Percentiles rank a stretch among this genome's conserved stretches.
phyloP scores from a whole-genome alignment of 2,113 vertebrate genomes.

The Lathamus discolor region DNA sequence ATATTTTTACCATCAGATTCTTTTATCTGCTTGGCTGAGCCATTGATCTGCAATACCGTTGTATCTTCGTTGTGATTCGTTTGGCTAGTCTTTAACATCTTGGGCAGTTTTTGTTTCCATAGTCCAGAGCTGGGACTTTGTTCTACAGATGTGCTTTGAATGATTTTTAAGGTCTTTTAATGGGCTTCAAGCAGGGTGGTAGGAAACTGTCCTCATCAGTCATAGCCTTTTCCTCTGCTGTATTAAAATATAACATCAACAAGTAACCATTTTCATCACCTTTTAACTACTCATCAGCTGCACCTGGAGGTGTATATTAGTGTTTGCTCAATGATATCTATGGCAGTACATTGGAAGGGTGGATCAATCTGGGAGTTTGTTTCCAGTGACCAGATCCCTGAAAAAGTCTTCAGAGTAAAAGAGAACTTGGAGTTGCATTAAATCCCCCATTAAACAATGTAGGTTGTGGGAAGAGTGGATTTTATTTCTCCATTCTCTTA shows the following conservation, averaged over 20 bases:
- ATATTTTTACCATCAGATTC: neutral
- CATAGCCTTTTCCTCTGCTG: neutral
- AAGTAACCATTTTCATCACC: neutral
- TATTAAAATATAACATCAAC: neutral
- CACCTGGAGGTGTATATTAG: rapidly evolving
- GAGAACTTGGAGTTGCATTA: neutral
- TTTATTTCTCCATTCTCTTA: neutral
- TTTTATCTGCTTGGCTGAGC: neutral
- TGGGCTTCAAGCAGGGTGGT: neutral
- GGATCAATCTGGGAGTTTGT: neutral
- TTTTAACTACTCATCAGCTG: neutral
- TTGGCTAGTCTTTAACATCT: neutral
- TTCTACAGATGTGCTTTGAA: neutral
- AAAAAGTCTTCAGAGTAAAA: neutral
- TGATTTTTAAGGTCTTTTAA: neutral
- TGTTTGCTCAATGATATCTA: neutral
- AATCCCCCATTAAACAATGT: neutral
- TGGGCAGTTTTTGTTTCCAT: neutral
- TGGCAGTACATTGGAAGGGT: neutral
- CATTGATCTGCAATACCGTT: neutral
- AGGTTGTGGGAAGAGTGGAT: neutral
- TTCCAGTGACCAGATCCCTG: neutral
- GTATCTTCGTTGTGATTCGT: neutral
- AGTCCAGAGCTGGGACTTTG: neutral
- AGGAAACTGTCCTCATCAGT: neutral